Percentiles rank a stretch among this genome's conserved stretches.
Conservation (phyloP, 2,888 invertebrate genomes). For the Metalampra italica region DNA sequence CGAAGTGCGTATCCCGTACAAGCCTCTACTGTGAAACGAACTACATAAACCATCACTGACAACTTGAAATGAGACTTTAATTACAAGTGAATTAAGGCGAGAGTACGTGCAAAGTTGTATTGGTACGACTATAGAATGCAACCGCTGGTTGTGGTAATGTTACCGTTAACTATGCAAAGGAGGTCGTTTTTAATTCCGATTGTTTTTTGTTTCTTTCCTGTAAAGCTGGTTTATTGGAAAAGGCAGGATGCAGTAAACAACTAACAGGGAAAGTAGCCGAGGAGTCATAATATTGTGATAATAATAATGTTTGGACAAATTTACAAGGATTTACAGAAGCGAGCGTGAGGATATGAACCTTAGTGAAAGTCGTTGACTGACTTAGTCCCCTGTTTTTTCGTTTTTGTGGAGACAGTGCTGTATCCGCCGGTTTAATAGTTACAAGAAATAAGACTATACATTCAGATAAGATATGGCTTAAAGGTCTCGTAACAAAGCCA, state of each 20-base stretch:
- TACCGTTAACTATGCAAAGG: slow-evolving; percentile 27
- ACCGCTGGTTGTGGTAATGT: slow-evolving; percentile 21
- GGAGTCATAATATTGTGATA: too few relatives aligned
- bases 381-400: too few relatives aligned
- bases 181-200: slow-evolving; percentile 24
- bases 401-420: too few relatives aligned
- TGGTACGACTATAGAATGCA: slow-evolving; percentile 19
- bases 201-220: slow-evolving; percentile 15
- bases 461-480: too few relatives aligned
- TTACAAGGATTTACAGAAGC: too few relatives aligned
- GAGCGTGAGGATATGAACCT: too few relatives aligned
- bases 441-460: too few relatives aligned
- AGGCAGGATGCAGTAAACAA: slow-evolving; percentile 5
- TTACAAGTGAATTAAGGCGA: not conserved
- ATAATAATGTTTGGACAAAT: too few relatives aligned
- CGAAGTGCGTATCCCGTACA: too few relatives aligned
- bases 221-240: slow-evolving; percentile 3
- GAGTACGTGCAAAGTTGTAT: not conserved
- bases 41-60: not conserved
- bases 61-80: slow-evolving; percentile 10
- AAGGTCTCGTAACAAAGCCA: too few relatives aligned
- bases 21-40: not conserved
- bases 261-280: not conserved
- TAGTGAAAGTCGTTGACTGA: too few relatives aligned
- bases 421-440: too few relatives aligned